Conservation (phyloP, 2,888 invertebrate genomes). For the Apotomis turbidana region DNA sequence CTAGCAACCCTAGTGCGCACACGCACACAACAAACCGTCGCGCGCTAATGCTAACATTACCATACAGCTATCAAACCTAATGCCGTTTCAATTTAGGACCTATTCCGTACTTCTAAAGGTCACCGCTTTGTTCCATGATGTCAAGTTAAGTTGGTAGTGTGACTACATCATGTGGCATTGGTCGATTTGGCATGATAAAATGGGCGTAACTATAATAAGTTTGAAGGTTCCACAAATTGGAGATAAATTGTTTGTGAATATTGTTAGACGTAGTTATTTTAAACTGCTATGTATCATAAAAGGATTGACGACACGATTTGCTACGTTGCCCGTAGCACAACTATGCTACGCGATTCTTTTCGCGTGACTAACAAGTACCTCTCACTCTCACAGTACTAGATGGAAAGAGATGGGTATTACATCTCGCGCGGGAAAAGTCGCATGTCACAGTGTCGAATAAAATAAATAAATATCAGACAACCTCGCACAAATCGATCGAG, state of each 20-base stretch:
- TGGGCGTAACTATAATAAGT: conserved; percentile 71
- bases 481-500: too few relatives aligned
- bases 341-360: too few relatives aligned
- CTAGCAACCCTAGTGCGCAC: conserved; percentile 48
- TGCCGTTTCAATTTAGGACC: conserved; percentile 46
- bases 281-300: background rate
- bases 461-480: too few relatives aligned
- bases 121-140: conserved; percentile 36
- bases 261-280: conserved; percentile 10
- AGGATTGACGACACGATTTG: too few relatives aligned
- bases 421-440: too few relatives aligned
- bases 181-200: conserved; percentile 76
- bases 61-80: conserved; percentile 24
- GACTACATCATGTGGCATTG: conserved; percentile 76
- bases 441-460: too few relatives aligned
- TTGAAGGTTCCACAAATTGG: conserved; percentile 39
- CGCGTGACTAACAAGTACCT: too few relatives aligned
- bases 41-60: conserved; percentile 48
- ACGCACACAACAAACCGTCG: conserved; percentile 62
- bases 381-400: too few relatives aligned
- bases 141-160: conserved; percentile 55
- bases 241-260: conserved; percentile 24
- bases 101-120: conserved; percentile 44
- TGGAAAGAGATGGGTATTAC: too few relatives aligned
- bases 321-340: too few relatives aligned